Evolutionary conservation across 2,888 invertebrate species (phyloP).

Genomic region (Caenorhabditis becei): DNA sequence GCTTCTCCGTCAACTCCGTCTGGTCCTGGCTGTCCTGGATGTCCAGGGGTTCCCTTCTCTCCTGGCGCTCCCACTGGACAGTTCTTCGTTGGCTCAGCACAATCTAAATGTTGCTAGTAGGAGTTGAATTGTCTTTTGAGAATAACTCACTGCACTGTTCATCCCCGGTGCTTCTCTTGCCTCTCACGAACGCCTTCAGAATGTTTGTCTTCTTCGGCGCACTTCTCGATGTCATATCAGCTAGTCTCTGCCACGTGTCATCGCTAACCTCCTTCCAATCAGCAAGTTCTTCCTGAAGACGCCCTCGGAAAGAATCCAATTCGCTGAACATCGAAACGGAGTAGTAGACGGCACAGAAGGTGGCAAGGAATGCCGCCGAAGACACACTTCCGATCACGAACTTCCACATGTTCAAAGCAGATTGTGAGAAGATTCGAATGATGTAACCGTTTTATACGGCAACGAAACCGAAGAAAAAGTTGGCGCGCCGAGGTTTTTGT

Average conservation of each 20-base stretch:
- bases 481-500: conserved; percentile 12
- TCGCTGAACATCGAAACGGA: conserved; percentile 31
- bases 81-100: conserved; percentile 57
- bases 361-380: conserved; percentile 32
- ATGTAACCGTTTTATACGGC: conserved; percentile 33
- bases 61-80: conserved; percentile 75
- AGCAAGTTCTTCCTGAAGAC: conserved; percentile 17
- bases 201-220: conserved; percentile 46
- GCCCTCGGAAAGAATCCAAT: conserved; percentile 32
- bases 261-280: conserved; percentile 61
- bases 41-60: conserved; percentile 69
- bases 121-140: too few relatives aligned
- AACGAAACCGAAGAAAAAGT: conserved; percentile 41
- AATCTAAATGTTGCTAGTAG: conserved; percentile 29
- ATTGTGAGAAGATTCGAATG: neutral
- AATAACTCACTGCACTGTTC: conserved; percentile 57
- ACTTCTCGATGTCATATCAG: conserved; percentile 54
- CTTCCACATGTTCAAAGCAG: conserved; percentile 56
- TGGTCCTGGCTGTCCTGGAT: conserved; percentile 70
- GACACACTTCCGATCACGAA: conserved; percentile 46
- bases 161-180: conserved; percentile 37
- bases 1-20: conserved; percentile 66
- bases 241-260: conserved; percentile 54
- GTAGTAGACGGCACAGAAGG: conserved; percentile 32
- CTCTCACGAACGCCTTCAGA: conserved; percentile 45